These are phyloP conservation scores for Sympetrum striolatum DNA, from an alignment of 2,888 invertebrate genomes.

Conservation along the genomic window DNA sequence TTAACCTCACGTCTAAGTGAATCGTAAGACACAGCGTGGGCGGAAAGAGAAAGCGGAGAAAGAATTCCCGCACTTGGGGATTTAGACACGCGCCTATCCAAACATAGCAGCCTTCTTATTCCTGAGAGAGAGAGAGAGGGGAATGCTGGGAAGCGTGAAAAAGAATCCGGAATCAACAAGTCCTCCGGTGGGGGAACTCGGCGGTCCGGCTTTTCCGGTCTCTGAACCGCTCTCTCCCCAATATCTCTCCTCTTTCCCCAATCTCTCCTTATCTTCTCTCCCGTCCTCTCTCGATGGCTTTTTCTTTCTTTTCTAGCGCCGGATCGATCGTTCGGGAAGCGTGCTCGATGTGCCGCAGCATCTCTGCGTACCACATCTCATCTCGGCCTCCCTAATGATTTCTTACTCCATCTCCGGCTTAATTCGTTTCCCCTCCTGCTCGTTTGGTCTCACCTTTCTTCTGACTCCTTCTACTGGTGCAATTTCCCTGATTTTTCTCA, in stretches of 20 bases:
- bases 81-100: not conserved
- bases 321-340: not conserved
- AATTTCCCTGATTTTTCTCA: no score
- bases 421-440: no score
- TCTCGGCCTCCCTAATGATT: no score
- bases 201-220: not conserved
- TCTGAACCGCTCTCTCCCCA: not conserved
- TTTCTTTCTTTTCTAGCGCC: not conserved
- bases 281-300: not conserved
- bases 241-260: not conserved
- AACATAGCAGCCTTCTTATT: not conserved
- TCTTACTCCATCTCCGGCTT: no score
- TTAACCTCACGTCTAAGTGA: not conserved
- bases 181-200: not conserved
- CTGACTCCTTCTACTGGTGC: no score
- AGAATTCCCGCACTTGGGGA: not conserved
- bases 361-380: not conserved
- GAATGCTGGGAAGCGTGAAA: not conserved
- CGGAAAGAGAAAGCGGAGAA: not conserved
- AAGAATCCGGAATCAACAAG: conserved; percentile 30
- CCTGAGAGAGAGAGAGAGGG: not conserved
- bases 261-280: not conserved
- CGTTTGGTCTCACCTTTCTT: no score
- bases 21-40: not conserved
- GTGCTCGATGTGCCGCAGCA: not conserved